Evolutionary conservation across 2,888 invertebrate species (phyloP).

Genomic region (Agrotis exclamationis): DNA sequence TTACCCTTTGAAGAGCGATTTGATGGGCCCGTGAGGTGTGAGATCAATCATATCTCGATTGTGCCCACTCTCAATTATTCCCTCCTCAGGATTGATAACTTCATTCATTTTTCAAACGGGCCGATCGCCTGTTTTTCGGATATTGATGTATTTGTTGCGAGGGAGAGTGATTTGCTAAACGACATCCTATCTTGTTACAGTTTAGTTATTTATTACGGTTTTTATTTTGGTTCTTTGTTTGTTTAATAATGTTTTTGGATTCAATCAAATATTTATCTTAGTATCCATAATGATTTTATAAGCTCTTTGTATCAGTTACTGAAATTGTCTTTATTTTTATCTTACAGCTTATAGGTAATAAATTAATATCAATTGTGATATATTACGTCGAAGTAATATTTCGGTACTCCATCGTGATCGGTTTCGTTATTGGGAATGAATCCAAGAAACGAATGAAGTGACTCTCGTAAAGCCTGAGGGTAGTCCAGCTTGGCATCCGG

Average conservation of each 20-base stretch:
- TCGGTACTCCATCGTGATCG: background rate
- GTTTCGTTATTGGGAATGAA: conserved; percentile 65
- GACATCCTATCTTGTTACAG: conserved; percentile 47
- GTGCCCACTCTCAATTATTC: conserved; percentile 85
- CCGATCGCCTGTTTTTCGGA: conserved; percentile 56
- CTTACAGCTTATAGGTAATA: background rate
- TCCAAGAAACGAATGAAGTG: conserved; percentile 76
- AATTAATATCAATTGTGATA: background rate
- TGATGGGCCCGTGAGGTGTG: conserved; percentile 85
- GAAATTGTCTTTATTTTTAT: background rate
- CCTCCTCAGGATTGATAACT: conserved; percentile 82
- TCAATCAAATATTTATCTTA: conserved; percentile 2
- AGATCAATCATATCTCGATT: conserved; percentile 89
- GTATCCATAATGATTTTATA: background rate
- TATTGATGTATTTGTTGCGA: conserved; percentile 66
- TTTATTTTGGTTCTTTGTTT: conserved; percentile 38
- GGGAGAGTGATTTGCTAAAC: conserved; percentile 63
- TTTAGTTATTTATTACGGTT: conserved; percentile 41
- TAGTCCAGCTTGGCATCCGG: conserved; percentile 75
- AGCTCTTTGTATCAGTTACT: background rate
- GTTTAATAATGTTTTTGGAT: conserved; percentile 28
- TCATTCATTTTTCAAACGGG: conserved; percentile 85
- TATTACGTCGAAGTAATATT: conserved; percentile 2
- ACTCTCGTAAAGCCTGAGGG: conserved; percentile 81
- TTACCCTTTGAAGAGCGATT: conserved; percentile 88